A percentile compares a stretch with the other conserved stretches of the same genome.
Conservation (phyloP, 2,888 invertebrate genomes). For the Lepeophtheirus nordmannii region DNA sequence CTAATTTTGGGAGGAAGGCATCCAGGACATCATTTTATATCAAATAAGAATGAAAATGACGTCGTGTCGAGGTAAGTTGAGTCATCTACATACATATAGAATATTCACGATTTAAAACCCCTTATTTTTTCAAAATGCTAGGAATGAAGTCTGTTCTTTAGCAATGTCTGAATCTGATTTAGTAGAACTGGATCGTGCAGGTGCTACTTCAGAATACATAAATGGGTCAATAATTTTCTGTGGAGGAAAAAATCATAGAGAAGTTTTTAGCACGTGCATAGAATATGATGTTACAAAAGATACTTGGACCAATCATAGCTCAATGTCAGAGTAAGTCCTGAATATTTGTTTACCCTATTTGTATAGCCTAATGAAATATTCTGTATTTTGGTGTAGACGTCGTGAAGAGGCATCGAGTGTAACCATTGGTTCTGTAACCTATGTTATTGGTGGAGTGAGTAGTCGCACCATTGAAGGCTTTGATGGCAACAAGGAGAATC, state of each 20-base stretch:
- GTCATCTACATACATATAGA: too few relatives aligned
- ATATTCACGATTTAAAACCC: too few relatives aligned
- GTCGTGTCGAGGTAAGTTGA: constrained; percentile 13
- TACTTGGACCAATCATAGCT: constrained; percentile 16
- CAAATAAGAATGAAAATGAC: constrained; percentile 18
- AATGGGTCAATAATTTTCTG: constrained; percentile 21
- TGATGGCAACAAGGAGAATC: not conserved
- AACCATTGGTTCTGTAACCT: not conserved
- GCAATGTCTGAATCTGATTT: not conserved
- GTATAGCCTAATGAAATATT: not conserved
- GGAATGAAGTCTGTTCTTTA: constrained; percentile 22
- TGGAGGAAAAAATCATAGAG: constrained; percentile 10
- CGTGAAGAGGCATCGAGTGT: constrained; percentile 19
- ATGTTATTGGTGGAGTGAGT: constrained; percentile 18
- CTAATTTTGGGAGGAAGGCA: constrained; percentile 21
- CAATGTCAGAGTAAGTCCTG: constrained; percentile 4
- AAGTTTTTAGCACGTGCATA: constrained; percentile 6
- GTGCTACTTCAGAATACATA: constrained; percentile 12
- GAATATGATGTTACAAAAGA: constrained; percentile 1
- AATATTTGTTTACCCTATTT: too few relatives aligned
- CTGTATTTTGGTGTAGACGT: not conserved
- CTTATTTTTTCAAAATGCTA: not conserved
- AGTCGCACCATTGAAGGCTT: constrained; percentile 11
- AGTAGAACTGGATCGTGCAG: constrained; percentile 15
- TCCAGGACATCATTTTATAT: constrained; percentile 24